Conservation (phyloP, 2,113 vertebrate genomes). For the Equus przewalskii region DNA sequence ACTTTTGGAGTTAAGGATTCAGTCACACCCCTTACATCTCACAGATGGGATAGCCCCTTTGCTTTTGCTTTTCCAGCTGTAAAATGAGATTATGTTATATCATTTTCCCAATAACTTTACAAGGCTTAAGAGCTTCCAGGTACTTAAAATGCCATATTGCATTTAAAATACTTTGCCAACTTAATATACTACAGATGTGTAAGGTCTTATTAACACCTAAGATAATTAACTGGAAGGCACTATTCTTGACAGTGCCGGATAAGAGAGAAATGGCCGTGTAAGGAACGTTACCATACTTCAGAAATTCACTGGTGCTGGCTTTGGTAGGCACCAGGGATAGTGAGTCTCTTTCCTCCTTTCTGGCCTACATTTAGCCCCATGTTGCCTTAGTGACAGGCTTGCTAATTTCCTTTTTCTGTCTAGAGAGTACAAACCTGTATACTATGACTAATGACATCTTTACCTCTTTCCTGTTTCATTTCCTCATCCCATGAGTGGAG, state of each 20-base stretch:
- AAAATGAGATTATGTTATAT: not conserved
- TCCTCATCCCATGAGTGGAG: not conserved
- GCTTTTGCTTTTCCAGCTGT: not conserved
- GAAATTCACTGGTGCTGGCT: not conserved
- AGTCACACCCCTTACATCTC: not conserved
- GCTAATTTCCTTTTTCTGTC: conserved; percentile 42
- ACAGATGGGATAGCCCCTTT: not conserved
- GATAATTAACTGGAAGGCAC: not conserved
- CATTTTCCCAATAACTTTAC: conserved; percentile 28
- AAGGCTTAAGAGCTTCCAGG: not conserved
- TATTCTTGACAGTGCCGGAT: not conserved
- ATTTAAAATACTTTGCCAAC: not conserved
- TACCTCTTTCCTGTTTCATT: conserved; percentile 58
- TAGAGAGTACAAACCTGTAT: not conserved
- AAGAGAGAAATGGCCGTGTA: not conserved
- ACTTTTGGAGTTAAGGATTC: not conserved
- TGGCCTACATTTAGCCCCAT: not conserved
- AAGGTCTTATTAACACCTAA: not conserved
- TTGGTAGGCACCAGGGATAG: not conserved
- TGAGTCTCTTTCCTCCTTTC: not conserved
- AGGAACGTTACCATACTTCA: not conserved
- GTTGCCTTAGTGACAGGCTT: not conserved
- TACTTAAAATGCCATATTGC: not conserved
- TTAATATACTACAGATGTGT: not conserved
- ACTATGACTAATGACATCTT: conserved; percentile 1